Base-by-base conservation (phyloP, 2,888 invertebrate species). In the Eupithecia vulgata region DNA sequence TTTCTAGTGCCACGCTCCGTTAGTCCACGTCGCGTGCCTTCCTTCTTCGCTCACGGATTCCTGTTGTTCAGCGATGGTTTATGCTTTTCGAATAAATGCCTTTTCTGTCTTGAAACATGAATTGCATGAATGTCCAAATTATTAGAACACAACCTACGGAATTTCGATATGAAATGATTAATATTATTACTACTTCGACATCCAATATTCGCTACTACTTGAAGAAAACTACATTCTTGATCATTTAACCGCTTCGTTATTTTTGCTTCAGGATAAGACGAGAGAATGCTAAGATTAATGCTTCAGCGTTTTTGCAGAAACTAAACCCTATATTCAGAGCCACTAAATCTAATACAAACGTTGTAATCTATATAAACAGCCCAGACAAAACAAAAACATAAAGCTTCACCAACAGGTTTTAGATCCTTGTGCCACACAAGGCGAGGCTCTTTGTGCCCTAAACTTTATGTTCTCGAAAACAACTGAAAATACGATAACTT, bases 1-100 rank as follows among this genome's bases (percentile, higher is more conserved):
- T 93, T 93, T 91, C 91, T 92, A 89, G 85, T 88, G 91, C 86
- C 89, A 91, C 92, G 93, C 90, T 91, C 92, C 91, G 93, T 91
- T 93, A 91, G 89, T 81, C 83, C 79, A 81, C 88, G 88, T 93
- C 92, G 92, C 93, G 92, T 93, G 93, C 82, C 90, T 93, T 93
- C 93, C 93, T 91, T 88, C 89, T 90, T 87, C 83, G 82, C 81
- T 85, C 78, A 88, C 85, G 85, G 87, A 87, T 89, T 88, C 87
- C 83, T 80, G 71, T 79, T 81, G 79, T 81, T 83, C 81, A 79
- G 75, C 72, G 80, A 79, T 76, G 81, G 76, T 77, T 76, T 76
- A 76, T 74, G 76, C 74, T 75, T 74, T 73, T 71, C 69, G 72
- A 78, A 71, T 71, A 72, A 70, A 68, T 67, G 42, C 59, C 57